phyloP scores from a whole-genome alignment of 2,888 invertebrate species.

The Cremastinae sp. region DNA sequence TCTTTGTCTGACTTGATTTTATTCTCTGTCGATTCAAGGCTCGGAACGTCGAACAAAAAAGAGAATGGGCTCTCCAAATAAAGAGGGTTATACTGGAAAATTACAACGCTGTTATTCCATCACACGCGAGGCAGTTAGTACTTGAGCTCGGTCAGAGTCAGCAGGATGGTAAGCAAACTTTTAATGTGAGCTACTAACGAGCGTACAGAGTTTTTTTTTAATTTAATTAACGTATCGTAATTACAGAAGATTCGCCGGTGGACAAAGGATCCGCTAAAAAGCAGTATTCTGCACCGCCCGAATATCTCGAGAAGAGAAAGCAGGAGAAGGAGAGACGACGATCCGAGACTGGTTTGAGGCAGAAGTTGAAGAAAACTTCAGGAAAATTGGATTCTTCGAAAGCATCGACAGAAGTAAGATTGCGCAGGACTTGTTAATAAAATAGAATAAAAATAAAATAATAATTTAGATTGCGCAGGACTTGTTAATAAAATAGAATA shows the following conservation, averaged over 20 bases:
- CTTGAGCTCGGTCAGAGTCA: slow-evolving; percentile 92
- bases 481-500: too few relatives aligned
- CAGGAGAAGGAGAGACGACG: slow-evolving; percentile 86
- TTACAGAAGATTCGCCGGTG: slow-evolving; percentile 85
- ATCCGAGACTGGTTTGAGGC: slow-evolving; percentile 84
- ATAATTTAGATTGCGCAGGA: too few relatives aligned
- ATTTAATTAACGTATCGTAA: too few relatives aligned
- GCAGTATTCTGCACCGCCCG: slow-evolving; percentile 90
- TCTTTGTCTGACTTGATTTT: slow-evolving; percentile 12
- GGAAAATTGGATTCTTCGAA: slow-evolving; percentile 80
- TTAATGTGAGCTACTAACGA: not conserved
- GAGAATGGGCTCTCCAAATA: slow-evolving; percentile 90
- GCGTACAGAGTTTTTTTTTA: not conserved
- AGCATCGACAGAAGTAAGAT: slow-evolving; percentile 71
- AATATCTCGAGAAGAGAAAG: slow-evolving; percentile 93
- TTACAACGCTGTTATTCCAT: slow-evolving; percentile 96
- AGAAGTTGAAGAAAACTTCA: slow-evolving; percentile 83
- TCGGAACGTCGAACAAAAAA: slow-evolving; percentile 90
- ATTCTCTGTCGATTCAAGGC: slow-evolving; percentile 82
- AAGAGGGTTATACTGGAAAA: slow-evolving; percentile 96
- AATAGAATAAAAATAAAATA: too few relatives aligned
- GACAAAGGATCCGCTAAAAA: slow-evolving; percentile 87
- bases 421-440: not conserved
- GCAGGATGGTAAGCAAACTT: slow-evolving; percentile 82
- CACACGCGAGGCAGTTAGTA: slow-evolving; percentile 94